phyloP scores from a whole-genome alignment of 53 echinoderm and acorn worm genomes.

The Arbacia lixula region DNA sequence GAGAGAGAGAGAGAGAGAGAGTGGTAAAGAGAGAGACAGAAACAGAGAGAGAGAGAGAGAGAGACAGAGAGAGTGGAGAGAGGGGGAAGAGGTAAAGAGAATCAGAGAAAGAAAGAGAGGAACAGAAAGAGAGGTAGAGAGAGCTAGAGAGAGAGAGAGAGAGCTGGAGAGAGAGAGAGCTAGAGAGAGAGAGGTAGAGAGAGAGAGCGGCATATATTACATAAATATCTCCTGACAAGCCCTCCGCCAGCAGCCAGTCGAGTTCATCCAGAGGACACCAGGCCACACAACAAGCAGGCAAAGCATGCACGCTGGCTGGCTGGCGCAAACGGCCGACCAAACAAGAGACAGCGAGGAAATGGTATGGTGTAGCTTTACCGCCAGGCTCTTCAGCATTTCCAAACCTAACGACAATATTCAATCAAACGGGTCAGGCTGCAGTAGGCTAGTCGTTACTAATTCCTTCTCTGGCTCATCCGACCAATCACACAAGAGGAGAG shows the following conservation, averaged over 20 bases:
- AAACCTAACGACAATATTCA: too few species aligned
- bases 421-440: too few species aligned
- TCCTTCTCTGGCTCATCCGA: too few species aligned
- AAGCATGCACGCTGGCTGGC: too few species aligned
- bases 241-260: background rate
- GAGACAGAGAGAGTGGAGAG: background rate
- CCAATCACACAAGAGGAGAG: too few species aligned
- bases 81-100: background rate
- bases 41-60: background rate
- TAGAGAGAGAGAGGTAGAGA: slow-evolving; percentile 12
- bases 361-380: too few species aligned
- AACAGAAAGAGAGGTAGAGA: background rate
- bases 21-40: background rate
- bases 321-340: too few species aligned
- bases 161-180: background rate
- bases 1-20: background rate
- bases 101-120: background rate
- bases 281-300: background rate
- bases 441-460: too few species aligned
- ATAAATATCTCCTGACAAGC: slow-evolving; percentile 58
- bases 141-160: background rate
- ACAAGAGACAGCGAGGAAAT: too few species aligned
- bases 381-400: too few species aligned
- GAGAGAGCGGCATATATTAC: slow-evolving; percentile 52
- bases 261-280: slow-evolving; percentile 45